A percentile compares a stretch with the other conserved stretches of the same genome.
These are phyloP conservation scores for Zaprionus ghesquierei DNA, from an alignment of 1,140 invertebrate genomes.

Conservation along the genomic window DNA sequence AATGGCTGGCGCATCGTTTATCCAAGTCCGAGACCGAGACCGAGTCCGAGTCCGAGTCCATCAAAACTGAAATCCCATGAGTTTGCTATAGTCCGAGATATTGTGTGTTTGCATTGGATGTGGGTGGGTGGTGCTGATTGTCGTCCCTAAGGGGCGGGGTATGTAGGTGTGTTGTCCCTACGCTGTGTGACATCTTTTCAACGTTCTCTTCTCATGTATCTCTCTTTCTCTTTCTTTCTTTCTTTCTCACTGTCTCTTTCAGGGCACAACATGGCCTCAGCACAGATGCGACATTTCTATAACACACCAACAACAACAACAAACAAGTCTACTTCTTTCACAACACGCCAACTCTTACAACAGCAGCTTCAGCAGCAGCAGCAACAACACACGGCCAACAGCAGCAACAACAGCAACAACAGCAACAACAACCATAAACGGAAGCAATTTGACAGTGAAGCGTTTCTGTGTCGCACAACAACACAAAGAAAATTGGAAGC, in stretches of 20 bases:
- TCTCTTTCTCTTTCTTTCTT: slow-evolving; percentile 11
- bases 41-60: neutral
- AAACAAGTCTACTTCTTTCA: slow-evolving; percentile 56
- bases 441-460: slow-evolving; percentile 64
- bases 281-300: slow-evolving; percentile 82
- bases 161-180: neutral
- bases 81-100: neutral
- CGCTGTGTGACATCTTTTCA: slow-evolving; percentile 42
- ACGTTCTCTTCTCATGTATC: slow-evolving; percentile 24
- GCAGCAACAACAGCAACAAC: slow-evolving; percentile 48
- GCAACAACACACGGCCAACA: slow-evolving; percentile 53
- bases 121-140: neutral
- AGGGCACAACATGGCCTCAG: slow-evolving; percentile 83
- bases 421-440: slow-evolving; percentile 40
- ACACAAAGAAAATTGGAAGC: slow-evolving; percentile 63
- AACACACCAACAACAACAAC: slow-evolving; percentile 70
- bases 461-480: slow-evolving; percentile 61
- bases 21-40: slow-evolving; percentile 3
- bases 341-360: slow-evolving; percentile 68
- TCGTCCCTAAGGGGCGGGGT: neutral
- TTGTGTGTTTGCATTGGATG: slow-evolving; percentile 5
- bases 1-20: slow-evolving; percentile 54
- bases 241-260: slow-evolving; percentile 23
- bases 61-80: slow-evolving; percentile 10
- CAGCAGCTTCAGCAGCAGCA: slow-evolving; percentile 47